Evolutionary conservation across 2,888 invertebrate genomes (phyloP).

Genomic region (Bhutanitis thaidina): DNA sequence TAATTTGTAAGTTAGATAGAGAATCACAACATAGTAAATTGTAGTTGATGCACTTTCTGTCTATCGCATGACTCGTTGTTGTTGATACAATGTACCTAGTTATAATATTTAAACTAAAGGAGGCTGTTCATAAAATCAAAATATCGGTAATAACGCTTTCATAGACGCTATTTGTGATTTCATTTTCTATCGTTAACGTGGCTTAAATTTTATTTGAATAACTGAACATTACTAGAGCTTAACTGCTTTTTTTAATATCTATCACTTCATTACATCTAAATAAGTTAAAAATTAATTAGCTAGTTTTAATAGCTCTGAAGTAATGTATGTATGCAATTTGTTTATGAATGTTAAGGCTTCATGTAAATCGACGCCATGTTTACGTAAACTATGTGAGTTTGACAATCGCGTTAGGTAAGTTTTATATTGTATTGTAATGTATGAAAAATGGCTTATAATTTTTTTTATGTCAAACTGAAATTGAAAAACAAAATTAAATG

Average conservation of each 20-base stretch:
- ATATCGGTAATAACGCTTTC: too few species aligned
- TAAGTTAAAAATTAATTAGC: not conserved
- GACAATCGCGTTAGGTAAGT: not conserved
- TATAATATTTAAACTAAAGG: not conserved
- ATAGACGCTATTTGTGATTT: too few species aligned
- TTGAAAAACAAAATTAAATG: not conserved
- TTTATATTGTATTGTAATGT: not conserved
- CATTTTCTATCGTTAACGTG: too few species aligned
- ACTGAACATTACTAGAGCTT: too few species aligned
- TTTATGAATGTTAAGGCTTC: not conserved
- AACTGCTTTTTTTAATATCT: not conserved
- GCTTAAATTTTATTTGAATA: too few species aligned
- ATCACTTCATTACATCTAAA: not conserved
- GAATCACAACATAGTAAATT: slow-evolving; percentile 14
- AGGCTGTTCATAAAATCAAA: not conserved
- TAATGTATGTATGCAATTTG: not conserved
- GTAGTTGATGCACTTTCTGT: slow-evolving; percentile 14
- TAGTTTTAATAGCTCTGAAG: not conserved
- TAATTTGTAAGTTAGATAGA: slow-evolving; percentile 31
- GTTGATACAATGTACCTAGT: too few species aligned
- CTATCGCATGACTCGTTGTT: not conserved
- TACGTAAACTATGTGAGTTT: not conserved
- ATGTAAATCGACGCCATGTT: not conserved
- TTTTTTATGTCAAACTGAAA: too few species aligned
- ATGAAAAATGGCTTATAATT: not conserved